Percentiles rank a stretch among this genome's conserved stretches.
These are phyloP conservation scores for Cecropterus lyciades DNA, from an alignment of 1,140 invertebrate species.

Conservation along the genomic window DNA sequence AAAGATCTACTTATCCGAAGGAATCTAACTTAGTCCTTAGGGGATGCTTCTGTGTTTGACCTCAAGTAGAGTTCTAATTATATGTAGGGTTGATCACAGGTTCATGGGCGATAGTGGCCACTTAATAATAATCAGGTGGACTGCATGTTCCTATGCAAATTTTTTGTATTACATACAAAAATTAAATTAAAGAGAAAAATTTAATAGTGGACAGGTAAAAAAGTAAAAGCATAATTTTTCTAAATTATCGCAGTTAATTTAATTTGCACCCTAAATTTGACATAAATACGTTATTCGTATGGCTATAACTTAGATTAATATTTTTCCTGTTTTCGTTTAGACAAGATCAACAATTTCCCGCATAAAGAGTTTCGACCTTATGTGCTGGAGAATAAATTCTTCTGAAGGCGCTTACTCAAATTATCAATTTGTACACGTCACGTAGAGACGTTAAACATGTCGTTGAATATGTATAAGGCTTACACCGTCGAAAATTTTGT, in stretches of 20 bases:
- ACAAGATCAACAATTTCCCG: conserved; percentile 12
- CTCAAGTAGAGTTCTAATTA: no score
- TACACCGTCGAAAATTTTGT: conserved; percentile 16
- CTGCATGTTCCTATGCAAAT: no score
- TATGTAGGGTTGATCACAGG: no score
- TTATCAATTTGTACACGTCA: conserved; percentile 25
- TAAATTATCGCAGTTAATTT: conserved; percentile 7
- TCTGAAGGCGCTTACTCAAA: conserved; percentile 12
- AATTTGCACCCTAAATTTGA: conserved; percentile 15
- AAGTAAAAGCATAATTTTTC: conserved; percentile 4
- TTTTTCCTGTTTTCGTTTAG: not conserved
- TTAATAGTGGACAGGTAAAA: not conserved
- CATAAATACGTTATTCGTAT: conserved; percentile 10
- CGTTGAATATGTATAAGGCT: conserved; percentile 29
- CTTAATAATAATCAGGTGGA: no score
- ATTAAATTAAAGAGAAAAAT: no score
- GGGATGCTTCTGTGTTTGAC: no score
- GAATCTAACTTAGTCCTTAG: no score
- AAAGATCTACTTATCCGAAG: no score
- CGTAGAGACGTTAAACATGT: conserved; percentile 20
- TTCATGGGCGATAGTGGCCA: no score
- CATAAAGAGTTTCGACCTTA: conserved; percentile 18
- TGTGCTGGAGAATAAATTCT: conserved; percentile 14
- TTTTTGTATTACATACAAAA: no score
- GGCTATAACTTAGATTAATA: conserved; percentile 9